Conservation (phyloP, 2,113 vertebrate species). For the Ammodramus savannarum region DNA sequence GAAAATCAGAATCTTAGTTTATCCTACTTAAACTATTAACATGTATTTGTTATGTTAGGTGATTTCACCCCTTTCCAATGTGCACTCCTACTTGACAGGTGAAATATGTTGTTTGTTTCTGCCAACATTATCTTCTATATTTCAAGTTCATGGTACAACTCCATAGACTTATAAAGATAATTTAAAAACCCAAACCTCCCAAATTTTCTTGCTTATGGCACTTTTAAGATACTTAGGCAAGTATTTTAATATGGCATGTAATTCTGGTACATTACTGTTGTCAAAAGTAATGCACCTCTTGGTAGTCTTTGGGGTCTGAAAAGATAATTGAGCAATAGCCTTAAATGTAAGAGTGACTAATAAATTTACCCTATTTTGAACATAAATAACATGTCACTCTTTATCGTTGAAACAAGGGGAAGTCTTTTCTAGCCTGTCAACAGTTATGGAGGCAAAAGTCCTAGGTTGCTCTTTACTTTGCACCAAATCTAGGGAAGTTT, state of each 20-base stretch:
- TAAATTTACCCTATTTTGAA: not conserved
- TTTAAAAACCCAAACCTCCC: not conserved
- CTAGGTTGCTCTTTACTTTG: not conserved
- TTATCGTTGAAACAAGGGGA: not conserved
- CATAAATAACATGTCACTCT: not conserved
- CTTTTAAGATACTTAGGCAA: not conserved
- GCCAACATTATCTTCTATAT: not conserved
- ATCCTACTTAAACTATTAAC: not conserved
- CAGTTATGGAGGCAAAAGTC: not conserved
- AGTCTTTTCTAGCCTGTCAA: not conserved
- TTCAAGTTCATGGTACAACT: not conserved
- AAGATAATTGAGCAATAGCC: not conserved
- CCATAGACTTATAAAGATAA: not conserved
- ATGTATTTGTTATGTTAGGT: not conserved
- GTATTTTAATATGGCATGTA: not conserved
- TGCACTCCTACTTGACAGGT: not conserved
- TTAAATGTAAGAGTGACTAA: not conserved
- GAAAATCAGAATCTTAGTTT: not conserved
- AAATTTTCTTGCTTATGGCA: not conserved
- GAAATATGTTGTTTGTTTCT: not conserved
- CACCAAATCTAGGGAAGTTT: not conserved
- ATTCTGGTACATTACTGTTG: not conserved
- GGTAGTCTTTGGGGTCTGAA: not conserved
- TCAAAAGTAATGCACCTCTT: not conserved
- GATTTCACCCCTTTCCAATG: not conserved